Evolutionary conservation across 2,888 invertebrate species (phyloP).

Genomic region (Cyclophora albipunctata): DNA sequence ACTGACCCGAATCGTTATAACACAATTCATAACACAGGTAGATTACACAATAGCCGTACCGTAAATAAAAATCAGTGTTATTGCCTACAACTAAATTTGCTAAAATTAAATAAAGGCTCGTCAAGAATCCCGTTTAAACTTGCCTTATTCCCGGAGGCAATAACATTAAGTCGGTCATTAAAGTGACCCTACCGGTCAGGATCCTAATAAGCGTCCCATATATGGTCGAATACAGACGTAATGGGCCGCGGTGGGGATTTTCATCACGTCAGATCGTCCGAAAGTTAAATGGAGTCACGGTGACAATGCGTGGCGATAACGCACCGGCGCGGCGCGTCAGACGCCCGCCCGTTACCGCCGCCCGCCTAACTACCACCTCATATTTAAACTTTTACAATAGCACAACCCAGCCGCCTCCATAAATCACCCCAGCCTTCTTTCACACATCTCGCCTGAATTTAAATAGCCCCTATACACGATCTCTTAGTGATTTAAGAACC

Average conservation of each 20-base stretch:
- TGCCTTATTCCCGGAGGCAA: conserved; percentile 14
- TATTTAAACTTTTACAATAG: conserved; percentile 66
- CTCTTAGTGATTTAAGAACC: conserved; percentile 52
- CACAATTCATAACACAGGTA: too few species aligned
- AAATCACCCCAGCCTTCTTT: conserved; percentile 61
- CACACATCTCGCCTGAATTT: conserved; percentile 64
- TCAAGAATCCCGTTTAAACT: conserved; percentile 12
- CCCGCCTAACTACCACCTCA: conserved; percentile 33
- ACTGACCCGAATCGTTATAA: too few species aligned
- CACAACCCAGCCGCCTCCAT: conserved; percentile 46
- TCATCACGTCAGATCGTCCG: conserved; percentile 29
- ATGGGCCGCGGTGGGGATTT: conserved; percentile 25
- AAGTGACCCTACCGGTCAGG: conserved; percentile 22
- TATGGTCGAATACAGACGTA: conserved; percentile 19
- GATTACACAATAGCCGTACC: too few species aligned
- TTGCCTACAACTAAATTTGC: too few species aligned
- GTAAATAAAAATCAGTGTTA: too few species aligned
- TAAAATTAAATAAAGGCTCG: not conserved
- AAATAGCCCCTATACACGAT: conserved; percentile 59
- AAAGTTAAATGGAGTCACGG: conserved; percentile 41
- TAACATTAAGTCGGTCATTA: conserved; percentile 20
- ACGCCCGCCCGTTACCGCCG: conserved; percentile 13
- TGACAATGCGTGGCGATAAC: conserved; percentile 24
- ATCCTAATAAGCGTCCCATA: conserved; percentile 21
- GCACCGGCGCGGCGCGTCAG: conserved; percentile 9